These are phyloP conservation scores for Diorhabda elongata DNA, from an alignment of 1,140 invertebrate genomes.

Conservation along the genomic window DNA sequence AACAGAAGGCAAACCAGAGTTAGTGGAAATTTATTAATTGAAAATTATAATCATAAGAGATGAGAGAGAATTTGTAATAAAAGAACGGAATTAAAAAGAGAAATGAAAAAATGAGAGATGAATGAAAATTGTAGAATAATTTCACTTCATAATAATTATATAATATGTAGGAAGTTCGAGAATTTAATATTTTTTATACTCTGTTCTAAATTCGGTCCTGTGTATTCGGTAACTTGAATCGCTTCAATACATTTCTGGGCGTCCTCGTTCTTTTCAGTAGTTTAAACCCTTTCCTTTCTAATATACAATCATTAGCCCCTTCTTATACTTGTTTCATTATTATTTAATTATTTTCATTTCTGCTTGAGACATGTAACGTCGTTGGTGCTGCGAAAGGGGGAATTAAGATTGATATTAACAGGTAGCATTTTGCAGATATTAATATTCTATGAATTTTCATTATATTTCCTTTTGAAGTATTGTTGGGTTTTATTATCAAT, in stretches of 20 bases:
- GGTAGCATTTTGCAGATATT: conserved; percentile 22
- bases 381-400: conserved; percentile 17
- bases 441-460: conserved; percentile 18
- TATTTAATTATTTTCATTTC: conserved; percentile 51
- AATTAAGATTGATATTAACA: conserved; percentile 27
- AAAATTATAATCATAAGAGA: too few relatives aligned
- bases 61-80: too few relatives aligned
- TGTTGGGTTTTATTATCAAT: neutral
- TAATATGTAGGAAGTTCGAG: too few relatives aligned
- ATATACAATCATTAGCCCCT: conserved; percentile 46
- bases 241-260: conserved; percentile 11
- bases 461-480: conserved; percentile 13
- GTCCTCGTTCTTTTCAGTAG: conserved; percentile 37
- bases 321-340: conserved; percentile 48
- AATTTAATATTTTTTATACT: too few relatives aligned
- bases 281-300: conserved; percentile 46
- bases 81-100: too few relatives aligned
- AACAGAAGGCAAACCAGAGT: too few relatives aligned
- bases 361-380: conserved; percentile 44
- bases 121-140: too few relatives aligned
- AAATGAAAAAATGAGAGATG: too few relatives aligned
- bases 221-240: neutral
- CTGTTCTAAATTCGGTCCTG: neutral
- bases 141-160: too few relatives aligned
- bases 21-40: too few relatives aligned